A percentile compares a stretch with the other conserved stretches of the same genome.
These are phyloP conservation scores for Noctua comes DNA, from an alignment of 2,888 invertebrate genomes.

Conservation along the genomic window DNA sequence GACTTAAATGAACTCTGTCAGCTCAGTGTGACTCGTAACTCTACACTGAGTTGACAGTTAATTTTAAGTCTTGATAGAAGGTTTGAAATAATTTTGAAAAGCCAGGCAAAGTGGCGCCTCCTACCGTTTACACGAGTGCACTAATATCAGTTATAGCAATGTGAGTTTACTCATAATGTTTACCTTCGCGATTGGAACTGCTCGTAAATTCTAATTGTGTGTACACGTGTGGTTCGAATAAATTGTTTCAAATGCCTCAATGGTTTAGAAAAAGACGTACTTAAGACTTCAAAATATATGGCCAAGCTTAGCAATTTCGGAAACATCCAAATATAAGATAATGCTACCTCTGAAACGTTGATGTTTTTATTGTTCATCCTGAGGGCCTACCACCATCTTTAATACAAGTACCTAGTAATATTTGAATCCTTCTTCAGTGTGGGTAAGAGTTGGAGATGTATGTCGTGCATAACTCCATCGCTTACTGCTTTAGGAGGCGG, in stretches of 20 bases:
- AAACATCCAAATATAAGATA: not conserved
- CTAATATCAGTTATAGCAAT: not conserved
- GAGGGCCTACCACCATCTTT: not conserved
- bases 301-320: not conserved
- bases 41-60: not conserved
- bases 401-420: not conserved
- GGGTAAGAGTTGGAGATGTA: not conserved
- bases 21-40: not conserved
- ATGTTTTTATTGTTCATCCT: not conserved
- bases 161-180: slow-evolving; percentile 24
- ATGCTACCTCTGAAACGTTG: not conserved
- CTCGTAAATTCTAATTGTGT: slow-evolving; percentile 37
- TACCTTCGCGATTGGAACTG: slow-evolving; percentile 18
- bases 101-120: slow-evolving; percentile 1
- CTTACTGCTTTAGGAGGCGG: too few species aligned
- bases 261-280: not conserved
- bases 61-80: too few species aligned
- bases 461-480: not conserved
- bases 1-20: not conserved
- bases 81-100: not conserved
- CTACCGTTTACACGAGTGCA: not conserved
- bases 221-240: slow-evolving; percentile 27
- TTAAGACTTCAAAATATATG: not conserved
- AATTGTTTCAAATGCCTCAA: slow-evolving; percentile 18
- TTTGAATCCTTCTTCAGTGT: not conserved